A percentile compares a stretch with the other conserved stretches of the same genome.
phyloP scores from a whole-genome alignment of 92 coral and sea anemone genomes.

The Micromussa lordhowensis region DNA sequence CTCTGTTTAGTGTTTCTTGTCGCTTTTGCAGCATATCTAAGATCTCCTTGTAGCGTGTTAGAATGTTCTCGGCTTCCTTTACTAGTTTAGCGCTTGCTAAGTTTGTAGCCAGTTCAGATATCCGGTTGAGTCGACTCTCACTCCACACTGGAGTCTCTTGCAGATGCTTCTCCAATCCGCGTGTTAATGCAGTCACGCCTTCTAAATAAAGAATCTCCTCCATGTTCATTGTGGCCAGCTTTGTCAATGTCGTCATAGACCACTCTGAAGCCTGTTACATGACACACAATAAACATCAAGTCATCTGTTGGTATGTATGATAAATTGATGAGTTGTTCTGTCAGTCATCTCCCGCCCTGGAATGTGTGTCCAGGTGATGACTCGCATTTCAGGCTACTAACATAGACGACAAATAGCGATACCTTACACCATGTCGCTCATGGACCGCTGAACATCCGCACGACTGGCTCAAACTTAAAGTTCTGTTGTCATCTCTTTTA shows the following conservation, averaged over 20 bases:
- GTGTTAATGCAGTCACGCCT: conserved; percentile 81
- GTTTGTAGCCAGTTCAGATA: conserved; percentile 87
- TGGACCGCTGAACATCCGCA: neutral
- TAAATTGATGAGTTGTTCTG: neutral
- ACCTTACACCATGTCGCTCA: neutral
- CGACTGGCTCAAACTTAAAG: neutral
- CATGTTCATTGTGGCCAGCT: conserved; percentile 98
- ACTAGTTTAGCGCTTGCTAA: conserved; percentile 77
- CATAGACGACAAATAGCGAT: no score
- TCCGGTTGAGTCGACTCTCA: conserved; percentile 84
- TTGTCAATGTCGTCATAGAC: conserved; percentile 86
- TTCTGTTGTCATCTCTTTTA: neutral
- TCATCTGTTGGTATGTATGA: neutral
- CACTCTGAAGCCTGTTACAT: conserved; percentile 85
- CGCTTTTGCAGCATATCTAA: conserved; percentile 90
- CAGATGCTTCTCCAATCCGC: conserved; percentile 76
- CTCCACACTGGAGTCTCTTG: conserved; percentile 86
- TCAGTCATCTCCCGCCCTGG: no score
- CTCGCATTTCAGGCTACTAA: no score
- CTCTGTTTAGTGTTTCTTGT: conserved; percentile 85
- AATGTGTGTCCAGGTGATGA: no score
- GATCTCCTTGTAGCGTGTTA: conserved; percentile 88
- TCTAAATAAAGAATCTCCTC: conserved; percentile 89
- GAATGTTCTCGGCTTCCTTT: conserved; percentile 80
- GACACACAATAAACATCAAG: neutral